phyloP scores from a whole-genome alignment of 2,113 vertebrate species.

The Chionomys nivalis region DNA sequence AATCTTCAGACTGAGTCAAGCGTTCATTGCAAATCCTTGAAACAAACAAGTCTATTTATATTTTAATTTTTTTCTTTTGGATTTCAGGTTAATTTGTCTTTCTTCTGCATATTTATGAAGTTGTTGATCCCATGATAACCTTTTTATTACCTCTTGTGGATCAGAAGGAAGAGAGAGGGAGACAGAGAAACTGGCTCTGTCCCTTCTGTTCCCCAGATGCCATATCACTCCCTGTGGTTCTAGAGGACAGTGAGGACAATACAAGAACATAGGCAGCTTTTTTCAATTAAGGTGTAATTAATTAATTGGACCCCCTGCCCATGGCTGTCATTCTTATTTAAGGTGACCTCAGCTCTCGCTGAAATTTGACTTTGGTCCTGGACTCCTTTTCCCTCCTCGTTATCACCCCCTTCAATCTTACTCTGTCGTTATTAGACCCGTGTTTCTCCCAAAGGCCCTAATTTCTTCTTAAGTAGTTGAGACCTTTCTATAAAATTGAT shows the following conservation, averaged over 20 bases:
- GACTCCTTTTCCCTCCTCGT: neutral
- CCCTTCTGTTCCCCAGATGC: conserved; percentile 12
- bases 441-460: neutral
- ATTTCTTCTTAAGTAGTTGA: conserved; percentile 31
- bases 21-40: conserved; percentile 84
- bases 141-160: neutral
- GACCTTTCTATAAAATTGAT: conserved; percentile 26
- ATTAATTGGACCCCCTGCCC: conserved; percentile 64
- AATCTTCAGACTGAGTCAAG: conserved; percentile 83
- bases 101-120: conserved; percentile 83
- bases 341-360: conserved; percentile 65
- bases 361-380: conserved; percentile 44
- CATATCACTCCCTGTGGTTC: neutral
- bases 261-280: conserved; percentile 6
- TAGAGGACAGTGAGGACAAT: conserved; percentile 54
- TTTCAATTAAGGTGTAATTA: conserved; percentile 61
- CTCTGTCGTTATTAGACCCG: neutral
- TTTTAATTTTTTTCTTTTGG: conserved; percentile 86
- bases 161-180: conserved; percentile 27
- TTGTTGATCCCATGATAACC: conserved; percentile 50
- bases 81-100: conserved; percentile 85
- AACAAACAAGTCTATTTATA: conserved; percentile 89
- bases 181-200: neutral
- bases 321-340: conserved; percentile 62
- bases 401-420: neutral